Evolutionary conservation across 2,888 invertebrate species (phyloP).

Genomic region (Chromoteleia sp.): DNA sequence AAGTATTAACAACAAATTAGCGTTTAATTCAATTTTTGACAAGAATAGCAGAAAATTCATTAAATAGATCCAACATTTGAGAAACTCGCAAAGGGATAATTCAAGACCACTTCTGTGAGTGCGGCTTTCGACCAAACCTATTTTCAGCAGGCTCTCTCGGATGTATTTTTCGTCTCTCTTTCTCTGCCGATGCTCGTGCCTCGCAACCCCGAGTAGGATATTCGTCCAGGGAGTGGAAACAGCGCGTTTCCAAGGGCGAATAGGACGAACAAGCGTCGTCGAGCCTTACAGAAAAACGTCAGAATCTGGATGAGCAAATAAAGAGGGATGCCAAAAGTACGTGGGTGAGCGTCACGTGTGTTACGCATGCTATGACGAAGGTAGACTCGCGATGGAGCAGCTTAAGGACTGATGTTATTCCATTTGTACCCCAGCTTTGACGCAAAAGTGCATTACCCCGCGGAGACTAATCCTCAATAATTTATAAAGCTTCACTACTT

Average conservation of each 20-base stretch:
- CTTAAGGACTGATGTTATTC: background rate
- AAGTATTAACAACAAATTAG: no score
- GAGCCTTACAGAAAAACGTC: conserved; percentile 16
- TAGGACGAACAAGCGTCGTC: conserved; percentile 10
- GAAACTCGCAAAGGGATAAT: conserved; percentile 7
- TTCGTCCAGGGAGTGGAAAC: conserved; percentile 7
- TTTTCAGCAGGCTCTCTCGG: conserved; percentile 21
- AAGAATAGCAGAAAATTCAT: background rate
- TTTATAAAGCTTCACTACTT: background rate
- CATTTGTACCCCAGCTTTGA: conserved; percentile 10
- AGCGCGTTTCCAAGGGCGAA: conserved; percentile 12
- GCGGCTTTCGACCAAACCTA: conserved; percentile 58
- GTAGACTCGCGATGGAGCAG: conserved; percentile 25
- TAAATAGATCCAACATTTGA: conserved; percentile 5
- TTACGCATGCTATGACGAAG: conserved; percentile 20
- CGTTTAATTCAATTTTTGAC: no score
- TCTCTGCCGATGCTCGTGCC: conserved; percentile 26
- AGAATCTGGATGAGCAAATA: conserved; percentile 7
- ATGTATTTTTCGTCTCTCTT: conserved; percentile 29
- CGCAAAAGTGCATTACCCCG: background rate
- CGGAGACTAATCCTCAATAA: background rate
- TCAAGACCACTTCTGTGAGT: conserved; percentile 30
- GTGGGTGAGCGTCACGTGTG: conserved; percentile 25
- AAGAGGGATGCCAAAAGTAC: background rate
- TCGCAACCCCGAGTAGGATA: conserved; percentile 31